A percentile compares a stretch with the other conserved stretches of the same genome.
These are phyloP conservation scores for Leptosomus discolor DNA, from an alignment of 2,113 vertebrate species.

Conservation along the genomic window DNA sequence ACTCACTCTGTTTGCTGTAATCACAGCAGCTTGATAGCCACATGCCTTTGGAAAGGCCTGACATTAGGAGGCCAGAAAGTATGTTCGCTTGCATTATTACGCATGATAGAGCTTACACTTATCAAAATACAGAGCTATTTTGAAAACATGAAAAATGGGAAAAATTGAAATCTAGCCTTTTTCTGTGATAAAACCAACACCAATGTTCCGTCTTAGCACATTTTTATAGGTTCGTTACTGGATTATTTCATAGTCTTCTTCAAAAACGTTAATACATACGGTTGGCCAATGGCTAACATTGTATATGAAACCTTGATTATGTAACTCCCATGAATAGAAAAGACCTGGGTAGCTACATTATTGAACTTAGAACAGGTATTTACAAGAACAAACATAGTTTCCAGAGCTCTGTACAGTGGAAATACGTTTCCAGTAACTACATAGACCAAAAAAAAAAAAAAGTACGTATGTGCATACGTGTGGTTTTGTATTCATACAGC, in stretches of 20 bases:
- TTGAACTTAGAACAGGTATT: neutral
- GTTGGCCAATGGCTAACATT: neutral
- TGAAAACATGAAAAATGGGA: rapidly evolving
- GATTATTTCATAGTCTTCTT: neutral
- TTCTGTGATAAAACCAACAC: neutral
- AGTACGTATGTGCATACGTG: rapidly evolving
- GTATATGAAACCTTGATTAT: neutral
- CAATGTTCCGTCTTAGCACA: neutral
- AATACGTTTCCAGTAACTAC: neutral
- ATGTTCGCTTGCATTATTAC: rapidly evolving
- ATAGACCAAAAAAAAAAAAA: neutral
- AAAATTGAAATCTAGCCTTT: neutral
- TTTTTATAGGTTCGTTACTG: neutral
- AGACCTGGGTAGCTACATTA: neutral
- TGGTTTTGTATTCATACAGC: neutral
- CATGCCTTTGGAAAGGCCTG: neutral
- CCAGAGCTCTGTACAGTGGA: neutral
- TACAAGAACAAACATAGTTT: neutral
- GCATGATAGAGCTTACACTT: neutral
- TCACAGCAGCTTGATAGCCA: neutral
- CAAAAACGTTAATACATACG: rapidly evolving
- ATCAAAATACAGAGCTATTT: neutral
- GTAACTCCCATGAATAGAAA: neutral
- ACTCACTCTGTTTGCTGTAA: neutral
- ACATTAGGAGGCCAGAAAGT: neutral